Evolutionary conservation across 2,797 vertebrate genomes (phyloP), one percentile per base, ranked within the genome.

Genomic region (Neostethus bicornis): DNA sequence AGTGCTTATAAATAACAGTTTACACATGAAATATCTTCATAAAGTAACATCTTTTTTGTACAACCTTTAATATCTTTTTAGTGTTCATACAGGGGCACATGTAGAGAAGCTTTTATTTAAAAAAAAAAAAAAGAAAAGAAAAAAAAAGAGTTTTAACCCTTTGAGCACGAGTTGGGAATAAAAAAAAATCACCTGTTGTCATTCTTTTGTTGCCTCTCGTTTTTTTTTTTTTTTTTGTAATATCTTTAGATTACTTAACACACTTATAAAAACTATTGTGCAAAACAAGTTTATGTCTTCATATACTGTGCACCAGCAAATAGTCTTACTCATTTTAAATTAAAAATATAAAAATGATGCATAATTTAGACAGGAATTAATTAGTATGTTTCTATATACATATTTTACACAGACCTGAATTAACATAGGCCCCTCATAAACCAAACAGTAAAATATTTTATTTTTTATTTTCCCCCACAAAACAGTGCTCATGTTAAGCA

Each of bases 31-130:
- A 94, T 93, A 93, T 94, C 91, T 95, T 95, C 84, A 93, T 96
- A 95, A 92, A 96, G 95, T 94, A 94, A 95, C 93, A 93, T 95
- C 92, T 95, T 95, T n/a, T 95, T 95, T 96, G 93, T 96, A 97
- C 95, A 96, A 95, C 95, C 92, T 93, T 93, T 93, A 77, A 73
- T 80, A 80, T 91, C 88, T 77, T 87, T 80, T 93, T 93, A 93
- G 91, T 93, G 92, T 94, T 96, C 92, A 94, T 94, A 96, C 92
- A 95, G 93, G 73, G 85, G 85, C 85, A 91, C 87, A 83, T 94
- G 94, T 94, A 93, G 92, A 79, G 80, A 73, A 83, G 74, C 93
- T 93, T 90, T 83, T 88, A 85, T 86, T 46, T 2, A 20, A 14
- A 19, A 26, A 24, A 42, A 45, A 46, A 26, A 19, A 91, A 93